Base-by-base conservation (phyloP, 2,113 vertebrate species). In the Aegotheles bennettii region DNA sequence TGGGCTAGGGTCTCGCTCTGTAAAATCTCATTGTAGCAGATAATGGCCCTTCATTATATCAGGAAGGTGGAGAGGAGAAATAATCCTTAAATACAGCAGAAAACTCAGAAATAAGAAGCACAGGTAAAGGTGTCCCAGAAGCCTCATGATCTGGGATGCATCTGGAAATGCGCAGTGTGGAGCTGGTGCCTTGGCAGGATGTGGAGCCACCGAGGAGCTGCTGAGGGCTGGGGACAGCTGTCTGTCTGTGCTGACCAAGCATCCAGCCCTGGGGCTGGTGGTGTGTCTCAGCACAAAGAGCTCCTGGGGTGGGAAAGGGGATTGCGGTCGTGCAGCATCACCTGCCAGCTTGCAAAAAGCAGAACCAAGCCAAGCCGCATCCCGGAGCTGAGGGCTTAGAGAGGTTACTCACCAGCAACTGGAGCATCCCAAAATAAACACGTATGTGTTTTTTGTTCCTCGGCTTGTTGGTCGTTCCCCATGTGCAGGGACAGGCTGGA, bases 301-400 rank as follows among this genome's bases (percentile, higher is more conserved):
- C 16, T 67, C 24, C 24, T 23, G 74, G n/a, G n/a, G 70, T 38
- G 74, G 87, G 67, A 50, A 57, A 61, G 12, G n/a, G 70, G 38
- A 9, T 38, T 50, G 87, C 3, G 26, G 33, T 45, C 33, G 10
- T 0, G 3, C 1, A 4, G 33, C 2, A 4, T 57, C 91, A 96
- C 93, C 94, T 93, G 81, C 87, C 87, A 94, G 87, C 91, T 89
- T 92, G 95, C 87, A 84, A 60, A 89, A 86, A 71, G 7, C 43
- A 50, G 87, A 79, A 20, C 36, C 4, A 7, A 78, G 60, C 81
- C 86, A 75, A 29, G 68, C 60, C 10, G 10, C n/a, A n/a, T 82
- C 76, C 69, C 0, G 0, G 64, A 23, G 59, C 63, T 2, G 8
- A 45, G 67, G 67, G 77, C 43, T 78, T 42, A 40, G 76, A 0